These are phyloP conservation scores for Meghimatium bilineatum DNA, from an alignment of 2,888 invertebrate species.

Conservation along the genomic window DNA sequence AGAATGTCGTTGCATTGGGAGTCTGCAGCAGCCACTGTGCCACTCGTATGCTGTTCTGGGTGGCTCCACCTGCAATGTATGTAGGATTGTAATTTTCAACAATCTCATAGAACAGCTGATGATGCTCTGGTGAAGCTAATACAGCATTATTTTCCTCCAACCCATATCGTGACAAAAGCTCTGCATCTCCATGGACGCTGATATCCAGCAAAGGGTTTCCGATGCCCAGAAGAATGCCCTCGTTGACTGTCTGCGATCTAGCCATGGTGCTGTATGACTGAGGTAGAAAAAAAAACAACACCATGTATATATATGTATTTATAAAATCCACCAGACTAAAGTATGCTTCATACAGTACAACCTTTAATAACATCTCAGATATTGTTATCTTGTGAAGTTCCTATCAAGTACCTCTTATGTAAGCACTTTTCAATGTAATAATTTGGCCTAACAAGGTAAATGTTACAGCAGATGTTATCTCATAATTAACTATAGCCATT, in stretches of 20 bases:
- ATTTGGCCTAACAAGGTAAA: not conserved
- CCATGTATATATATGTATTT: not conserved
- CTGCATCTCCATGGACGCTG: slow-evolving; percentile 86
- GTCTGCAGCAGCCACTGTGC: slow-evolving; percentile 93
- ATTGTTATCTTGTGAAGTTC: not conserved
- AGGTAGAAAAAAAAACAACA: not conserved
- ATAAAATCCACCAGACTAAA: not conserved
- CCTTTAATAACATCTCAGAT: too few relatives aligned
- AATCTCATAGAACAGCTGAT: slow-evolving; percentile 83
- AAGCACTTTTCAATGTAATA: not conserved
- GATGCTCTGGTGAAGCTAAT: slow-evolving; percentile 91
- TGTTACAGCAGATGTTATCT: not conserved
- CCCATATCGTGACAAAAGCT: slow-evolving; percentile 88
- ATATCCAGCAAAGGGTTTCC: slow-evolving; percentile 98
- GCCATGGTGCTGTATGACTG: slow-evolving; percentile 47
- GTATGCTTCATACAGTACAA: too few relatives aligned
- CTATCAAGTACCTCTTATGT: not conserved
- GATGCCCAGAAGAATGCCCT: slow-evolving; percentile 89
- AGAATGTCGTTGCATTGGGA: slow-evolving; percentile 89
- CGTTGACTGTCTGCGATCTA: slow-evolving; percentile 64
- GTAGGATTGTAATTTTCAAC: slow-evolving; percentile 80
- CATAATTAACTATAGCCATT: not conserved
- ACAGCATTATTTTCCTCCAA: slow-evolving; percentile 94
- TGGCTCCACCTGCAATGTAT: slow-evolving; percentile 96
- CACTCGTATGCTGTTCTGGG: slow-evolving; percentile 93